Percentiles rank a stretch among this genome's conserved stretches.
Evolutionary conservation across 1,140 invertebrate species (phyloP).

Genomic region (Drosophila mauritiana): DNA sequence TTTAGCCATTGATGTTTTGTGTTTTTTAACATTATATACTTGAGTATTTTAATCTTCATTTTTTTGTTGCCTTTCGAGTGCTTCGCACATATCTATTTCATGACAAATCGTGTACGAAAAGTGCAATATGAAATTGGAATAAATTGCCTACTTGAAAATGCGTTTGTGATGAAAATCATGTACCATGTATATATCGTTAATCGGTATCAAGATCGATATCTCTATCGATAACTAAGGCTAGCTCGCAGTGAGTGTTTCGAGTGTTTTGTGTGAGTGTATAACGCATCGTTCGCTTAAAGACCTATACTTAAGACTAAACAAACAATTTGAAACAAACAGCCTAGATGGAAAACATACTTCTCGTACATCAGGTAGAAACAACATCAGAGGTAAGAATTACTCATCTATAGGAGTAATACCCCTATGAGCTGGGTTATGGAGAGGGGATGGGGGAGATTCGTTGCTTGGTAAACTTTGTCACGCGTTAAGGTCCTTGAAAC

Average conservation of each 20-base stretch:
- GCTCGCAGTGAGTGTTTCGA: constrained; percentile 42
- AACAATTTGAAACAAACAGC: constrained; percentile 82
- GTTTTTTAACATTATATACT: constrained; percentile 51
- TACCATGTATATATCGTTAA: constrained; percentile 35
- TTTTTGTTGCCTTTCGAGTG: constrained; percentile 22
- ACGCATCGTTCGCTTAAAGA: constrained; percentile 73
- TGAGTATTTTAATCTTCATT: constrained; percentile 60
- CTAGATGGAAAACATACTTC: constrained; percentile 56
- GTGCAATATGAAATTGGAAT: constrained; percentile 42
- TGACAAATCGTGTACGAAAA: constrained; percentile 33
- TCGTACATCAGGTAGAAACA: constrained; percentile 53
- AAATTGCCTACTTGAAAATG: constrained; percentile 65
- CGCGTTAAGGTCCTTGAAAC: constrained; percentile 62
- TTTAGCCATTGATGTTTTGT: constrained; percentile 71
- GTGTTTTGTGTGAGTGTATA: constrained; percentile 56
- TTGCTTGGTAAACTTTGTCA: constrained; percentile 75
- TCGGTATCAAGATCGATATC: constrained; percentile 39
- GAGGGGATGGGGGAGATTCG: neutral
- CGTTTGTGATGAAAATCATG: constrained; percentile 46
- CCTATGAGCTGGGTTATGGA: constrained; percentile 8
- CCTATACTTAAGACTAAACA: constrained; percentile 75
- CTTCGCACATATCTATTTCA: constrained; percentile 22
- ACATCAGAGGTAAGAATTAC: constrained; percentile 72
- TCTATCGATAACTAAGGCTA: constrained; percentile 55
- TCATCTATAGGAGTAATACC: constrained; percentile 53